Base-by-base conservation (phyloP, 1,140 invertebrate genomes). In the Hormaphis cornu region DNA sequence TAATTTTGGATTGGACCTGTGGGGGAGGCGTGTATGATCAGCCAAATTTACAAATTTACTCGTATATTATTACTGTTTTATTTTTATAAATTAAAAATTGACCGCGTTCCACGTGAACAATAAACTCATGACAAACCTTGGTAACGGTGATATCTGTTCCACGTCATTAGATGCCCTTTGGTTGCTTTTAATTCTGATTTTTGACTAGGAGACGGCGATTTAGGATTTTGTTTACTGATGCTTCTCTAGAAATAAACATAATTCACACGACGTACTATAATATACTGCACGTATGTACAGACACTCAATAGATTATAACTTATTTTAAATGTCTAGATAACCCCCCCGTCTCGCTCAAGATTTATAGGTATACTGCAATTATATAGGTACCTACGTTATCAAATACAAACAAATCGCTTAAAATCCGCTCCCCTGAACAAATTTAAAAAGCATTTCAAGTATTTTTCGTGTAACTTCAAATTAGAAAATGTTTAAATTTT, bases 141-240 rank as follows among this genome's bases (percentile, higher is more conserved):
- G 22, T 59, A 70, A 30, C 53, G 54, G 16, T 70, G 69, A 52
- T 79, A 79, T 72, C 74, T 70, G 14, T 71, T 72, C 74, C 76
- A 79, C 28, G 72, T 75, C 56, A 76, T 73, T 9, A 56, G 28
- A 56, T 75, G 75, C 2, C 74, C 74, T 74, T 59, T 74, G 26
- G 24, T 72, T 16, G 74, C 79, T 75, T 75, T 81, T 24, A 85
- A 73, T 72, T 85, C 83, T 9, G 83, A 75, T 24, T 83, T 76
- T 69, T 85, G 83, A 69, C 82, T 82, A 74, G 84, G 12, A 9
- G 84, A 0, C 81, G 82, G 73, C 84, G 78, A 71, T 81, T 80
- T 14, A 84, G 84, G 76, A 86, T 86, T 74, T 88, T 85, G 73
- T 83, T 83, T 5, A 79, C 77, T 22, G 87, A 87, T 1, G 82